Conservation (phyloP, 2,888 invertebrate genomes). For the Globia sparganii region DNA sequence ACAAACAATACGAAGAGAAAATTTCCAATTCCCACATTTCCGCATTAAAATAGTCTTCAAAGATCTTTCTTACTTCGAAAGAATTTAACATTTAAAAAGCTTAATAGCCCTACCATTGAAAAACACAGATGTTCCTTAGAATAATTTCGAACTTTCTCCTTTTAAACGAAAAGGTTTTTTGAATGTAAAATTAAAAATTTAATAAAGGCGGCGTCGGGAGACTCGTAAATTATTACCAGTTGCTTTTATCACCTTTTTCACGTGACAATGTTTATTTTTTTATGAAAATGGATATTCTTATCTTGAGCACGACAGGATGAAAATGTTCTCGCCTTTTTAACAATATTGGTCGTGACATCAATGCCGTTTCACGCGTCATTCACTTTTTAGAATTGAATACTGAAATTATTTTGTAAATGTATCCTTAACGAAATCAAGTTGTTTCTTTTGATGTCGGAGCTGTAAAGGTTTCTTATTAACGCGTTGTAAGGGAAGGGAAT, state of each 20-base stretch:
- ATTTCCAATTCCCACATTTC: slow-evolving; percentile 29
- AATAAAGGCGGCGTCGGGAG: slow-evolving; percentile 49
- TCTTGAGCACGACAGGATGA: slow-evolving; percentile 32
- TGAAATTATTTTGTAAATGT: slow-evolving; percentile 49
- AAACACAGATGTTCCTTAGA: slow-evolving; percentile 62
- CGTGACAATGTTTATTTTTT: slow-evolving; percentile 58
- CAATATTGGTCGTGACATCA: slow-evolving; percentile 44
- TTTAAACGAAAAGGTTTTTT: slow-evolving; percentile 54
- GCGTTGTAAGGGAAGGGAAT: slow-evolving; percentile 11
- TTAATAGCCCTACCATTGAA: slow-evolving; percentile 58
- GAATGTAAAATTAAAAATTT: slow-evolving; percentile 62
- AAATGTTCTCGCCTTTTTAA: slow-evolving; percentile 47
- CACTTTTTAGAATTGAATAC: slow-evolving; percentile 42
- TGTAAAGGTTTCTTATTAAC: slow-evolving; percentile 20
- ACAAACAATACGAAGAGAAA: slow-evolving; percentile 25
- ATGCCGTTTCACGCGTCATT: slow-evolving; percentile 48
- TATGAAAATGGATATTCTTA: slow-evolving; percentile 57
- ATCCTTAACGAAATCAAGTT: slow-evolving; percentile 31
- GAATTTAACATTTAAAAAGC: slow-evolving; percentile 61
- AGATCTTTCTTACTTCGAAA: slow-evolving; percentile 48
- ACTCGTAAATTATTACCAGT: slow-evolving; percentile 61
- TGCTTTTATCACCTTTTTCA: slow-evolving; percentile 58
- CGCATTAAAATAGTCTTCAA: slow-evolving; percentile 49
- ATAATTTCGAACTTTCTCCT: slow-evolving; percentile 57
- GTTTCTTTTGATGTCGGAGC: slow-evolving; percentile 39